phyloP scores from a whole-genome alignment of 1,140 invertebrate genomes.

The Heliothis subflexa region DNA sequence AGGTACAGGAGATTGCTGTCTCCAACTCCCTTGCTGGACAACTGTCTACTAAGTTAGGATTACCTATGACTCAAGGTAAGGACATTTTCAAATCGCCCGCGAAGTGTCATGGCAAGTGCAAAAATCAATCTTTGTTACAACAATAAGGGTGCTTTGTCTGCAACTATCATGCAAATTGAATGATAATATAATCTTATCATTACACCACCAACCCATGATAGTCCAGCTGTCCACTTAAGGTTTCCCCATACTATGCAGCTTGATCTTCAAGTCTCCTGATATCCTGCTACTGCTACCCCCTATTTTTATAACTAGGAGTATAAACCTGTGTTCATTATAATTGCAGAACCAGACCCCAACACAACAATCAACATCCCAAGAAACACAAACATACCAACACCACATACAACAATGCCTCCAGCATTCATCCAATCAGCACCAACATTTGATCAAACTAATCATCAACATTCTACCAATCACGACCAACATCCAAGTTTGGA shows the following conservation, averaged over 20 bases:
- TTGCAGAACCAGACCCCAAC: slow-evolving; percentile 57
- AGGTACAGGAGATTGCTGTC: slow-evolving; percentile 87
- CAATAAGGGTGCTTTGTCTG: too few species aligned
- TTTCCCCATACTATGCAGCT: too few species aligned
- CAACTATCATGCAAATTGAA: too few species aligned
- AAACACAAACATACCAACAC: slow-evolving; percentile 57
- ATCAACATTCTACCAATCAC: slow-evolving; percentile 21
- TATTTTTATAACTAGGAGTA: not conserved
- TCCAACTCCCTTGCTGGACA: slow-evolving; percentile 67
- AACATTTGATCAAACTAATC: slow-evolving; percentile 45
- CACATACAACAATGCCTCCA: slow-evolving; percentile 54
- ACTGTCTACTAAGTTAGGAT: slow-evolving; percentile 65
- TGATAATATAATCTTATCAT: too few species aligned
- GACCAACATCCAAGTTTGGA: slow-evolving; percentile 27
- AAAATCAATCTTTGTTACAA: too few species aligned
- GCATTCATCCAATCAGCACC: slow-evolving; percentile 14
- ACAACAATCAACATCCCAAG: slow-evolving; percentile 51
- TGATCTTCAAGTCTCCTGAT: not conserved
- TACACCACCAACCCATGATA: too few species aligned
- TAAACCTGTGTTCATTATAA: too few species aligned
- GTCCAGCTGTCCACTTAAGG: not conserved
- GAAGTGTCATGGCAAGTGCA: too few species aligned
- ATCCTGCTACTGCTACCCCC: too few species aligned
- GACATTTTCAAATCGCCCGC: too few species aligned
- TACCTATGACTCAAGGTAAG: slow-evolving; percentile 67